Evolutionary conservation across 2,888 invertebrate species (phyloP).

Genomic region (Horisme vitalbata): DNA sequence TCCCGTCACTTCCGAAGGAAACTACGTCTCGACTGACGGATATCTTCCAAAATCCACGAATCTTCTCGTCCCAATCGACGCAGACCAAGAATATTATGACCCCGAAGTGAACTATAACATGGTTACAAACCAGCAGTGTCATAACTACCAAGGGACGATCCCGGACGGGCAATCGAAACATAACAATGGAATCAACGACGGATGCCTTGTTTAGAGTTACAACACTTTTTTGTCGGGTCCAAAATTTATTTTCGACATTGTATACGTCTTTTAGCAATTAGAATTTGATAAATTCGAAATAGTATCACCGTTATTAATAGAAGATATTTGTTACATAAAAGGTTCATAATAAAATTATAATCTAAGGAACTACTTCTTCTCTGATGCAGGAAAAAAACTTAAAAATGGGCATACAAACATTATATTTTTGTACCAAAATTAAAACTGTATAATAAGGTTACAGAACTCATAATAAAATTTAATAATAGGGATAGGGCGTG

Average conservation of each 20-base stretch:
- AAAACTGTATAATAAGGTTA: too few species aligned
- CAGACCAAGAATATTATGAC: slow-evolving; percentile 78
- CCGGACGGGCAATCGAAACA: slow-evolving; percentile 75
- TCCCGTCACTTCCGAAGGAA: slow-evolving; percentile 57
- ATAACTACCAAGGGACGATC: slow-evolving; percentile 74
- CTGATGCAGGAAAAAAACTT: neutral
- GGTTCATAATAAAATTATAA: slow-evolving; percentile 10
- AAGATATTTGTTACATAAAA: slow-evolving; percentile 7
- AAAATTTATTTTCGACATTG: slow-evolving; percentile 67
- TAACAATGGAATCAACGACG: slow-evolving; percentile 83
- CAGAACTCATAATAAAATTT: neutral
- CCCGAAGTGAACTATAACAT: slow-evolving; percentile 79
- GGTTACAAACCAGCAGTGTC: slow-evolving; percentile 75
- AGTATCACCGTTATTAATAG: slow-evolving; percentile 58
- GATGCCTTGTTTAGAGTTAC: slow-evolving; percentile 82
- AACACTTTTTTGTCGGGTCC: slow-evolving; percentile 64
- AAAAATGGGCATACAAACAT: too few species aligned
- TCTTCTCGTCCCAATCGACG: slow-evolving; percentile 79
- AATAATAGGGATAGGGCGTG: slow-evolving; percentile 33
- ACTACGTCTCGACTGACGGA: slow-evolving; percentile 68
- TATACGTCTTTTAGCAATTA: slow-evolving; percentile 72
- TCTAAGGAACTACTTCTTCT: neutral
- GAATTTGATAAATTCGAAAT: slow-evolving; percentile 68
- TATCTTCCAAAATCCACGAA: slow-evolving; percentile 72
- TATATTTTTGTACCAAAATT: too few species aligned